Evolutionary conservation across 1,140 invertebrate species (phyloP), one percentile per base, ranked within the genome.

Genomic region (Drosophila willistoni): DNA sequence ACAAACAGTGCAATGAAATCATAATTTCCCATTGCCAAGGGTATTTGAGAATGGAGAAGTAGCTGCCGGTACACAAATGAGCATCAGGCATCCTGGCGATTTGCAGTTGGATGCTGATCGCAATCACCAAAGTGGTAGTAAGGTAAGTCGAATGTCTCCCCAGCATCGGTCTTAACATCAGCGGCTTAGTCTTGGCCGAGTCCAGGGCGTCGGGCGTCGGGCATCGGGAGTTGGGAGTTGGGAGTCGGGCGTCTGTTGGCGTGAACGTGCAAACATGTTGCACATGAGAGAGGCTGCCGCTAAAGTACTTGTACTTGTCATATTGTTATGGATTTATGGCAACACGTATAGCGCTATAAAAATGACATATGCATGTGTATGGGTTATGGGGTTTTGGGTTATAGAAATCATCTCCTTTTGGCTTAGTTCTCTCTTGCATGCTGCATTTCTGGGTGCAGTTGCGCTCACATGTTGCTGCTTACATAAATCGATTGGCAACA

Each of bases 281-380:
- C 83, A 87, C 84, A 87, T 87, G 84, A 87, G 84, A 87, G 83
- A 77, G 79, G 90, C 89, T 85, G 90, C 90, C 90, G 90, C 90
- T 91, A 91, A 91, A 91, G 90, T 91, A 84, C 90, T 87, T 91
- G 90, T 91, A 91, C 83, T 90, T 91, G 90, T 91, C 90, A 91
- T 91, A 91, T 91, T 83, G 87, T 91, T 91, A 91, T 91, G 85
- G 83, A 91, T 91, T 91, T 91, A 91, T 91, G 85, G 82, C 79
- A 81, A 86, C 83, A 86, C 84, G 84, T 89, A 79, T 78, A 90
- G 85, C 85, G 81, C 85, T 82, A 87, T 87, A 89, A 87, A 87
- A 87, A 87, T 87, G 84, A 89, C 84, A 87, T 77, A 87, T 87
- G 83, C 84, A 89, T 76, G 84, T 86, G 82, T 81, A 85, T 86